phyloP scores from a whole-genome alignment of 2,113 vertebrate species.

The Pluvianellus socialis region DNA sequence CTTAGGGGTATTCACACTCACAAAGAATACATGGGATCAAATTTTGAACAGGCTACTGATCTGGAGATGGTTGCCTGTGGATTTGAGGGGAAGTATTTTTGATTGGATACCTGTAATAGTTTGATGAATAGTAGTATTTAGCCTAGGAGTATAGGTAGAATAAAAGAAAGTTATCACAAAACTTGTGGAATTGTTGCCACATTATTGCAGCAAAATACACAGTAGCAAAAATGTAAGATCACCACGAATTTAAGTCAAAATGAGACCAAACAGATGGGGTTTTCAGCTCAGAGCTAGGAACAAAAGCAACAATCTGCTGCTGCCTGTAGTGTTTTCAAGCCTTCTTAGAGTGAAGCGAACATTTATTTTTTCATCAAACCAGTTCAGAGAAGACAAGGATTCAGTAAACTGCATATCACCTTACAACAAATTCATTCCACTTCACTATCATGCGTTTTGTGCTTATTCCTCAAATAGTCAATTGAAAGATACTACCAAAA shows the following conservation, averaged over 20 bases:
- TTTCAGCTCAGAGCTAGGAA: neutral
- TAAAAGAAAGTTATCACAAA: neutral
- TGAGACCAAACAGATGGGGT: neutral
- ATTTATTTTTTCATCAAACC: neutral
- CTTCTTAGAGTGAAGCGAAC: neutral
- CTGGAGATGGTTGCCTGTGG: neutral
- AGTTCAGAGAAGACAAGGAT: neutral
- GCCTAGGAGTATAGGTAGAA: neutral
- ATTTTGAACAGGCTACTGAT: neutral
- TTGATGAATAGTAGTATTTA: neutral
- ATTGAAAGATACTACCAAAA: neutral
- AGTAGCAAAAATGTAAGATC: neutral
- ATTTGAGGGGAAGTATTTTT: neutral
- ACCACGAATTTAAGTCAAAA: neutral
- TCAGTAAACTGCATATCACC: neutral
- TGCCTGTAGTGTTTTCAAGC: neutral
- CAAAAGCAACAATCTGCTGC: neutral
- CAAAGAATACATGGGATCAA: neutral
- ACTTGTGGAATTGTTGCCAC: neutral
- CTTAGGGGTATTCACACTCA: neutral
- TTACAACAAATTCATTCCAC: neutral
- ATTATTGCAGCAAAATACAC: neutral
- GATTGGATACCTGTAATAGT: neutral
- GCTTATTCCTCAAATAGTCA: neutral
- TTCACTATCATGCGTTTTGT: neutral